Evolutionary conservation across 2,888 invertebrate genomes (phyloP).

Genomic region (Noctuana brunneofusca): DNA sequence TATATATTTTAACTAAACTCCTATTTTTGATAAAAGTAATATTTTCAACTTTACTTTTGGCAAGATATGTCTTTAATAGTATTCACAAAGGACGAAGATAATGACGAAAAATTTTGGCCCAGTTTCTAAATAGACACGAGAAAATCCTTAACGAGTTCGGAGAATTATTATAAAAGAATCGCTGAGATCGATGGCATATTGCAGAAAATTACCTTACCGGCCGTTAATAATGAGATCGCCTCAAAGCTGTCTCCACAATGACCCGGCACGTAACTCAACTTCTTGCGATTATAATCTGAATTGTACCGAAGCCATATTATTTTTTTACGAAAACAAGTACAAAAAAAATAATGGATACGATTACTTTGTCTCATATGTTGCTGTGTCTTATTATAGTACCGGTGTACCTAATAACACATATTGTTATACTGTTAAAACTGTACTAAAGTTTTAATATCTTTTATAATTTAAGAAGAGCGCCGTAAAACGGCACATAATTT

Average conservation of each 20-base stretch:
- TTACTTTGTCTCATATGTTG: no score
- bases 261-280: conserved; percentile 11
- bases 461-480: conserved; percentile 1
- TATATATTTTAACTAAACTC: no score
- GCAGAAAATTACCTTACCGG: conserved; percentile 59
- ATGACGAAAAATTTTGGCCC: not conserved
- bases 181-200: conserved; percentile 51
- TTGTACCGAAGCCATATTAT: conserved; percentile 6
- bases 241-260: conserved; percentile 34
- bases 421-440: no score
- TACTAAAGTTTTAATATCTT: conserved; percentile 2
- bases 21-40: no score
- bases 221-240: conserved; percentile 50
- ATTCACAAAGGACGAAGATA: not conserved
- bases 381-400: no score
- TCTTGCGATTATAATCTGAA: conserved; percentile 20
- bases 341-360: not conserved
- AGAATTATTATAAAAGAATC: conserved; percentile 45
- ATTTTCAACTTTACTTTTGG: no score
- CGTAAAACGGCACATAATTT: conserved; percentile 8
- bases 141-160: not conserved
- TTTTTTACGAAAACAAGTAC: not conserved
- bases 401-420: no score
- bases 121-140: not conserved
- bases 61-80: no score